Evolutionary conservation across 1,140 invertebrate genomes (phyloP), one percentile per base, ranked within the genome.

Genomic region (Rhagoletis zephyria): DNA sequence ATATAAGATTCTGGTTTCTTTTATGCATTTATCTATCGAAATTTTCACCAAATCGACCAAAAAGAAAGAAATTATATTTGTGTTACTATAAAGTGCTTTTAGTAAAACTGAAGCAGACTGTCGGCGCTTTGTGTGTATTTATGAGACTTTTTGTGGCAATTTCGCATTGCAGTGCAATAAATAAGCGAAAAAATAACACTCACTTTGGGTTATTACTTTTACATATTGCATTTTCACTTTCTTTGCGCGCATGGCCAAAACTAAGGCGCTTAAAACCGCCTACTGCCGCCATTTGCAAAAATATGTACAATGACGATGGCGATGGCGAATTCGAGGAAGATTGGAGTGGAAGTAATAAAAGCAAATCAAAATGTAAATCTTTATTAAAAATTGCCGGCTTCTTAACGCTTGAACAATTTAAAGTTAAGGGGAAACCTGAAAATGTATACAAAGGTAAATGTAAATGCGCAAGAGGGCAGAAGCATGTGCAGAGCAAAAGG

Each of bases 131-230:
- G 45, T 16, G 67, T 16, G 10, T 48, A 74, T 74, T 74, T 74
- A 74, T 74, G 42, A 2, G 45, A 10, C 67, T 74, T 2, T 74
- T 14, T 12, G 67, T 48, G 42, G 67, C 42, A 45, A 74, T 74
- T 74, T 48, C 67, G 40, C 67, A 42, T 12, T 74, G 67, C 67
- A 74, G 67, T 74, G 14, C 42, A 48, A 74, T 74, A 74, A 74
- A 74, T 74, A 48, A 74, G 51, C 10, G 45, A 48, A 10, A 45
- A 42, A 16, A 74, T 45, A 16, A 40, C 67, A 74, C 9, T 48
- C 5, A 16, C 12, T n/a, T 74, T 48, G 14, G 0, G 2, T 7
- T 14, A 16, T 45, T 74, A 45, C 7, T 74, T 48, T 16, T 40
- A n/a, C 3, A 45, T 42, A 74, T 56, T 5, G 5, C 51, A 48